A percentile compares a stretch with the other conserved stretches of the same genome.
These are phyloP conservation scores for Lacerta agilis DNA, from an alignment of 2,797 vertebrate genomes.

Conservation along the genomic window DNA sequence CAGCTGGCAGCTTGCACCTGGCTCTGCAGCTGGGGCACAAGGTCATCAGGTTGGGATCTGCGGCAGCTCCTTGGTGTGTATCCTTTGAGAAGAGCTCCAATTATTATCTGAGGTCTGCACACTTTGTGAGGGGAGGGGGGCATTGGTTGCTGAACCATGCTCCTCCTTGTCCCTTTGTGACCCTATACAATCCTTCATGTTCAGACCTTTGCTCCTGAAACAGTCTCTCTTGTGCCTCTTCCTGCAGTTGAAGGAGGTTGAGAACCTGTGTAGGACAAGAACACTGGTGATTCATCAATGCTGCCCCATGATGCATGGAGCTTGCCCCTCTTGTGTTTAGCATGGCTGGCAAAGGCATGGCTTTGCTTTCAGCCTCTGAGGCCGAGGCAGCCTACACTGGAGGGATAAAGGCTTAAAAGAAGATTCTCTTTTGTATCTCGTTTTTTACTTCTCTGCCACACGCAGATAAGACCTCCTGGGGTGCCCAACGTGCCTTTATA, in stretches of 20 bases:
- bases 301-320: background rate
- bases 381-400: rapidly evolving
- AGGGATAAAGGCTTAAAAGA: background rate
- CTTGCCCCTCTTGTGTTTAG: background rate
- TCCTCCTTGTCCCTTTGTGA: background rate
- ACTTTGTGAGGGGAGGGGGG: background rate
- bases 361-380: background rate
- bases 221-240: background rate
- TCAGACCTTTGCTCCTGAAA: background rate
- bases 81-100: background rate
- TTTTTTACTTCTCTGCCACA: background rate
- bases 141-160: background rate
- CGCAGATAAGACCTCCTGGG: background rate
- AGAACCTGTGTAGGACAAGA: background rate
- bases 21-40: background rate
- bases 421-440: background rate
- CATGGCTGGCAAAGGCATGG: background rate
- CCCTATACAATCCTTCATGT: no score
- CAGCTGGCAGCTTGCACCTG: background rate
- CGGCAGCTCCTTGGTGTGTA: background rate
- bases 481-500: background rate
- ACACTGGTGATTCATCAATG: slow-evolving; percentile 26
- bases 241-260: background rate
- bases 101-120: background rate
- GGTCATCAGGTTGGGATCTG: slow-evolving; percentile 2